These are phyloP conservation scores for Recurvirostra avosetta DNA, from an alignment of 2,113 vertebrate genomes.

Conservation along the genomic window DNA sequence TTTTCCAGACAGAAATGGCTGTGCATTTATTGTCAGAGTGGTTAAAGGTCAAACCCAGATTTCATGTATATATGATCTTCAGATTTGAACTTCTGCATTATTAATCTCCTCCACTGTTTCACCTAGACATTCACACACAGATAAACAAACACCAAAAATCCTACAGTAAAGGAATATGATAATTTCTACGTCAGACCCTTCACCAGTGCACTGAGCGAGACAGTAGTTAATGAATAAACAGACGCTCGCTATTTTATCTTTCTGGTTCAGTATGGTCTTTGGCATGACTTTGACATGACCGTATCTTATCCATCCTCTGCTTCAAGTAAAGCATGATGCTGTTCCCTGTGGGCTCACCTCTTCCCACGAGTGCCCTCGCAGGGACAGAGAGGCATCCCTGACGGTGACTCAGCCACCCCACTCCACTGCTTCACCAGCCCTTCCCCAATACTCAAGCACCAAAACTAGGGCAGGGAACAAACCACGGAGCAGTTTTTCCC, in stretches of 20 bases:
- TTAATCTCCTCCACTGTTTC: background rate
- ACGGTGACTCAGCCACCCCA: accelerated
- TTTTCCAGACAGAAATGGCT: background rate
- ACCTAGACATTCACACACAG: background rate
- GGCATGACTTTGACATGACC: background rate
- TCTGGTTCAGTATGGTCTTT: background rate
- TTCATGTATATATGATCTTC: background rate
- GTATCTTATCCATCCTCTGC: background rate
- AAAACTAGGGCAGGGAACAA: background rate
- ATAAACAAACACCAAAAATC: background rate
- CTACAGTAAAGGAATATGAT: background rate
- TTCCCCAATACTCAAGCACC: background rate
- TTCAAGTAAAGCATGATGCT: background rate
- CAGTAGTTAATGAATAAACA: background rate
- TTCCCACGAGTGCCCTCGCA: background rate
- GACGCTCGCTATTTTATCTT: accelerated
- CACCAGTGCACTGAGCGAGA: background rate
- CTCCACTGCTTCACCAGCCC: background rate
- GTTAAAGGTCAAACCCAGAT: background rate
- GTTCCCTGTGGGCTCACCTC: background rate
- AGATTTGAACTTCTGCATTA: background rate
- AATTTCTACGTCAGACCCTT: background rate
- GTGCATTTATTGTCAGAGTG: background rate
- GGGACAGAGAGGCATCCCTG: background rate
- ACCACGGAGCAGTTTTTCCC: accelerated